These are phyloP conservation scores for Zootoca vivipara DNA, from an alignment of 2,113 vertebrate species.

Conservation along the genomic window DNA sequence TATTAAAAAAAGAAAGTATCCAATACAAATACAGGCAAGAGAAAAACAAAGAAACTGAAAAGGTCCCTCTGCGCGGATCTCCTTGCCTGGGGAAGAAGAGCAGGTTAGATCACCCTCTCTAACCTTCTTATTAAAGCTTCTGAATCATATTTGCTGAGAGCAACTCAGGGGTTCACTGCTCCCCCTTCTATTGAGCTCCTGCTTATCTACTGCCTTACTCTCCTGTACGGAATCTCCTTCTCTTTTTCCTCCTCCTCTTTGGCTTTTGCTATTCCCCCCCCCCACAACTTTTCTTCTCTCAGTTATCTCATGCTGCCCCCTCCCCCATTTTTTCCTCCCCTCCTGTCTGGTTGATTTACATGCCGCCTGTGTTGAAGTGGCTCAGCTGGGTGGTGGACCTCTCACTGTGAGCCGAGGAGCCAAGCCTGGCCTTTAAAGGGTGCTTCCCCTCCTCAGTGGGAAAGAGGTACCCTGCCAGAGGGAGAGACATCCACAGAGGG, in stretches of 20 bases:
- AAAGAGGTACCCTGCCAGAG: neutral
- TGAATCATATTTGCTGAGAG: too few relatives aligned
- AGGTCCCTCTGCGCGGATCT: too few relatives aligned
- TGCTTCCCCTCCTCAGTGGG: neutral
- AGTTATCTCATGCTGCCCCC: constrained; percentile 61
- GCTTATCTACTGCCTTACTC: constrained; percentile 18
- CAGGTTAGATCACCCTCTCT: too few relatives aligned
- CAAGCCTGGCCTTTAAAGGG: accelerated
- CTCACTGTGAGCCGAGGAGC: constrained; percentile 48
- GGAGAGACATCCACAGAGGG: neutral
- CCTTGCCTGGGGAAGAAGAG: too few relatives aligned
- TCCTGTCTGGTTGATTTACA: constrained; percentile 72
- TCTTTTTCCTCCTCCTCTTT: constrained; percentile 15
- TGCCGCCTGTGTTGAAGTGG: constrained; percentile 60
- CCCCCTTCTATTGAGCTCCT: constrained; percentile 50
- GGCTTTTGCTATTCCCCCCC: neutral
- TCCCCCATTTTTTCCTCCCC: constrained; percentile 70
- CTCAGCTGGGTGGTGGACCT: constrained; percentile 72
- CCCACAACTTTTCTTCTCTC: neutral
- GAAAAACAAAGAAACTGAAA: too few relatives aligned
- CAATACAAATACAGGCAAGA: too few relatives aligned
- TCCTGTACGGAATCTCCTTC: neutral
- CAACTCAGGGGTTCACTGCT: neutral
- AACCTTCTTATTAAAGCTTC: too few relatives aligned
- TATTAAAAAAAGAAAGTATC: too few relatives aligned